These are phyloP conservation scores for Chrysomela aeneicollis DNA, from an alignment of 2,888 invertebrate genomes.

Conservation along the genomic window DNA sequence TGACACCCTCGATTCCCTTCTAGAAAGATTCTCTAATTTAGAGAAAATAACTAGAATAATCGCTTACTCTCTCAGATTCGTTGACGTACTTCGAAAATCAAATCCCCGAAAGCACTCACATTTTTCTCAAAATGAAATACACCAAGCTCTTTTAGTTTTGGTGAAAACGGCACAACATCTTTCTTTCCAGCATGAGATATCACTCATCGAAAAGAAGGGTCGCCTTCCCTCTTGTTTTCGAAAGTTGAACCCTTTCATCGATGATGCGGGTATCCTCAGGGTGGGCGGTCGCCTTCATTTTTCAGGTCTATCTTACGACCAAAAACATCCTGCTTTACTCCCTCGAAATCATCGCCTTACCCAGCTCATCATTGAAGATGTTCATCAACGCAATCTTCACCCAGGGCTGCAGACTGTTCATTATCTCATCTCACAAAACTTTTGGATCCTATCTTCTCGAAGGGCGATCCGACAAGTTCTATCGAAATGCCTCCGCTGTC, in stretches of 20 bases:
- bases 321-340: conserved; percentile 20
- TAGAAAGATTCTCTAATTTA: not conserved
- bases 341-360: conserved; percentile 10
- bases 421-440: conserved; percentile 12
- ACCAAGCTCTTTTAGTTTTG: not conserved
- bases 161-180: not conserved
- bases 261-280: not conserved
- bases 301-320: not conserved
- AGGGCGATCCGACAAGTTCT: not conserved
- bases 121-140: not conserved
- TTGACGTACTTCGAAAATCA: not conserved
- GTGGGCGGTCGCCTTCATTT: not conserved
- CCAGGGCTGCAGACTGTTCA: conserved; percentile 13
- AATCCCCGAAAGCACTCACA: no score
- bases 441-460: conserved; percentile 18
- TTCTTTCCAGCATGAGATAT: not conserved
- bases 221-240: not conserved
- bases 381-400: conserved; percentile 19
- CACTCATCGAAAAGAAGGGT: not conserved
- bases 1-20: not conserved
- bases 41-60: not conserved
- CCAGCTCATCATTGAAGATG: conserved; percentile 11
- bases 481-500: no score
- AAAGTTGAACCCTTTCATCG: not conserved
- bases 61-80: not conserved